Conservation (phyloP, 2,888 invertebrate species). For the Sericinus montela region DNA sequence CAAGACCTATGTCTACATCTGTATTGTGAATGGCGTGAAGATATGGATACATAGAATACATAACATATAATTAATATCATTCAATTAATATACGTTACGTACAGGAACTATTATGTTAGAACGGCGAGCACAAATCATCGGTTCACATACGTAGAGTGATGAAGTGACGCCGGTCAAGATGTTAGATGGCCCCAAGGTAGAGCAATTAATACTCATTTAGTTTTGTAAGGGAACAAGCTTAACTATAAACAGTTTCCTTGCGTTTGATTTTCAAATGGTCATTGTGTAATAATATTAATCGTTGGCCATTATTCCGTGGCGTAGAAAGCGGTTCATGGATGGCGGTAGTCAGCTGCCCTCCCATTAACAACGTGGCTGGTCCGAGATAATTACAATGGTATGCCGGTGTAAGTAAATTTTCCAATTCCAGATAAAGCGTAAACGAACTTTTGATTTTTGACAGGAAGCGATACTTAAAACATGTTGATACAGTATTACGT, state of each 20-base stretch:
- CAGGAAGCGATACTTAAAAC: neutral
- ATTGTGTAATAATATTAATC: slow-evolving; percentile 50
- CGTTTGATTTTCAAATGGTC: slow-evolving; percentile 15
- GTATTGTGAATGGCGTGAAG: too few species aligned
- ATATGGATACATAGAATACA: too few species aligned
- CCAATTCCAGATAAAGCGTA: neutral
- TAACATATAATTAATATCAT: too few species aligned
- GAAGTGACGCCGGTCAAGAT: slow-evolving; percentile 3
- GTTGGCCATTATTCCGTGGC: slow-evolving; percentile 56
- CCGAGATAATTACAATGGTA: slow-evolving; percentile 15
- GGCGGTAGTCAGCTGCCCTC: slow-evolving; percentile 52
- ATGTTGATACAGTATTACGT: neutral
- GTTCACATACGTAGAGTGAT: neutral
- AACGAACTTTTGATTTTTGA: neutral
- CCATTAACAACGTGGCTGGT: slow-evolving; percentile 31
- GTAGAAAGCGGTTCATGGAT: slow-evolving; percentile 57
- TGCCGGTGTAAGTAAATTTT: slow-evolving; percentile 3
- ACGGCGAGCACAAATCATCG: neutral
- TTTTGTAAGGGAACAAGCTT: slow-evolving; percentile 9
- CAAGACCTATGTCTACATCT: too few species aligned
- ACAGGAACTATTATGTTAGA: neutral
- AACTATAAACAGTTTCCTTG: slow-evolving; percentile 13
- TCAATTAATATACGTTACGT: too few species aligned
- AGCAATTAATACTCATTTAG: slow-evolving; percentile 19
- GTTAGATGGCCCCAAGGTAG: slow-evolving; percentile 8